Evolutionary conservation across 2,797 vertebrate genomes (phyloP).

Genomic region (Momotus momota): DNA sequence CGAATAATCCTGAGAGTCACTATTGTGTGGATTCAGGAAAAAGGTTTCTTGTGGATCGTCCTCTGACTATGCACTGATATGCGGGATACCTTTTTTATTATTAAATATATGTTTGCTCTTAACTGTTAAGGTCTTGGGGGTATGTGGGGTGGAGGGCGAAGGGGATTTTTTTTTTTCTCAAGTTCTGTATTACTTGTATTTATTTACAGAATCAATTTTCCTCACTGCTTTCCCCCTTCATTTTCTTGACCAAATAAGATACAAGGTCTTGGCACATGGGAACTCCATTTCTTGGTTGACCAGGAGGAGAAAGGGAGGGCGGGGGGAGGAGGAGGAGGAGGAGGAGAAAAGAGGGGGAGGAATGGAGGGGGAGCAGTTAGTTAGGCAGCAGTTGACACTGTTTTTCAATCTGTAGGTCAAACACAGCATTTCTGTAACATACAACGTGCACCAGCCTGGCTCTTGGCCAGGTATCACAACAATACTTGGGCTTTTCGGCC

Average conservation of each 20-base stretch:
- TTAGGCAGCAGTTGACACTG: conserved; percentile 73
- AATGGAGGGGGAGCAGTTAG: conserved; percentile 52
- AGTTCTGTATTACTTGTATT: background rate
- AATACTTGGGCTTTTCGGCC: background rate
- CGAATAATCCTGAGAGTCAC: background rate
- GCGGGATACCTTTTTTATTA: background rate
- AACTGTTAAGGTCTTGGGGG: background rate
- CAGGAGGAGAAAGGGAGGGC: conserved; percentile 28
- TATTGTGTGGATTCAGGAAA: background rate
- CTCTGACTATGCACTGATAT: background rate
- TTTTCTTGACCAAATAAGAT: conserved; percentile 23
- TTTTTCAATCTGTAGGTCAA: conserved; percentile 79
- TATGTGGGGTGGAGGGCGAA: background rate
- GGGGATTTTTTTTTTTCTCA: background rate
- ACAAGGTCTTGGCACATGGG: background rate
- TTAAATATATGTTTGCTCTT: background rate
- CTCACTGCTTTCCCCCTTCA: background rate
- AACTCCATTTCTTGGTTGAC: conserved; percentile 59
- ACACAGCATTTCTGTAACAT: conserved; percentile 40
- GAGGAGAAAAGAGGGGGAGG: background rate
- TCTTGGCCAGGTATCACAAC: conserved; percentile 21
- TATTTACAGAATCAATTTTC: background rate
- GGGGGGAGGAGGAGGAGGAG: background rate
- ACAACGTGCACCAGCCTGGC: background rate
- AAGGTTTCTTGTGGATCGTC: background rate